Conservation (phyloP, 2,113 vertebrate species). For the Coryphaenoides rupestris region DNA sequence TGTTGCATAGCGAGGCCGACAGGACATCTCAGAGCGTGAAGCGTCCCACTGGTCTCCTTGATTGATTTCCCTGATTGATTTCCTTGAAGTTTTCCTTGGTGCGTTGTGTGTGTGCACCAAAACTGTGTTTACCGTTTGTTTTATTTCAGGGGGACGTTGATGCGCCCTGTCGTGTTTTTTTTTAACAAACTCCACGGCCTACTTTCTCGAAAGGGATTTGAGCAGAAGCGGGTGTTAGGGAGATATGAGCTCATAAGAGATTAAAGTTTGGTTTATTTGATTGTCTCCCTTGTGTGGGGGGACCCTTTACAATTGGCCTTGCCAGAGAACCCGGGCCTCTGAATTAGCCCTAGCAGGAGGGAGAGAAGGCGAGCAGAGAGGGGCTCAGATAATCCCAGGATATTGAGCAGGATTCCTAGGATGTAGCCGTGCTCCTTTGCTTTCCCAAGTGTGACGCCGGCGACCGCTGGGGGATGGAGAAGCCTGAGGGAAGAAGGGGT, state of each 20-base stretch:
- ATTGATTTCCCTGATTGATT: not conserved
- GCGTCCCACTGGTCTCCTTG: slow-evolving; percentile 28
- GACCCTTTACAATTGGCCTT: slow-evolving; percentile 54
- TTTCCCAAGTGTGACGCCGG: slow-evolving; percentile 74
- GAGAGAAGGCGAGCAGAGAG: slow-evolving; percentile 61
- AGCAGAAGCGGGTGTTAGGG: slow-evolving; percentile 38
- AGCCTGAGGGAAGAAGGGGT: slow-evolving; percentile 22
- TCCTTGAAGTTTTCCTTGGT: no score
- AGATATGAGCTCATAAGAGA: slow-evolving; percentile 71
- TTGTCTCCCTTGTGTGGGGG: slow-evolving; percentile 68
- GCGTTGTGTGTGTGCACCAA: no score
- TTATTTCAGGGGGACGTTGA: slow-evolving; percentile 12
- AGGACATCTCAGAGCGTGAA: slow-evolving; percentile 22
- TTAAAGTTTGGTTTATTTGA: slow-evolving; percentile 76
- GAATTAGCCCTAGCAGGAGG: slow-evolving; percentile 67
- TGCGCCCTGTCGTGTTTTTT: slow-evolving; percentile 30
- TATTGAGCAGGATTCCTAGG: slow-evolving; percentile 78
- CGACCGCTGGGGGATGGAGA: slow-evolving; percentile 35
- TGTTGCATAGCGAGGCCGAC: slow-evolving; percentile 27
- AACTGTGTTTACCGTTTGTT: no score
- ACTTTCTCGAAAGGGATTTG: slow-evolving; percentile 38
- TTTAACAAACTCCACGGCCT: slow-evolving; percentile 44
- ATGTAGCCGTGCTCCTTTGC: slow-evolving; percentile 74
- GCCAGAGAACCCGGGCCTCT: slow-evolving; percentile 61
- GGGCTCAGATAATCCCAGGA: slow-evolving; percentile 74